A percentile compares a stretch with the other conserved stretches of the same genome.
These are phyloP conservation scores for Parazoanthus darwini DNA, from an alignment of 92 coral and sea anemone species.

Conservation along the genomic window DNA sequence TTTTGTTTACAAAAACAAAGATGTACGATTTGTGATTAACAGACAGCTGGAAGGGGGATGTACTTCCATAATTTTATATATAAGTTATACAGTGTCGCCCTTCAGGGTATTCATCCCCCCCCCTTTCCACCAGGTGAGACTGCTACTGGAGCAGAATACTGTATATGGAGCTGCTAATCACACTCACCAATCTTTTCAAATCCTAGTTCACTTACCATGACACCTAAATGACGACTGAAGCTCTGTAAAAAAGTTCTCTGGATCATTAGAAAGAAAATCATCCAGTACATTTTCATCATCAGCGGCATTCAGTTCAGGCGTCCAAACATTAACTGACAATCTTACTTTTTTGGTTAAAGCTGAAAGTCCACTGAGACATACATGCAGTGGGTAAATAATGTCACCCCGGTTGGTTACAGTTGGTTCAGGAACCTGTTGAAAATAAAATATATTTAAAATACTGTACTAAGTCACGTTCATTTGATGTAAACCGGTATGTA, in stretches of 20 bases:
- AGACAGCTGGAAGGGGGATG: too few relatives aligned
- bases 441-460: not conserved
- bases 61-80: too few relatives aligned
- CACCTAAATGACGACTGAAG: constrained; percentile 73
- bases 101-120: too few relatives aligned
- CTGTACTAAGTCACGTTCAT: not conserved
- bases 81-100: too few relatives aligned
- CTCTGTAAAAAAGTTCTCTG: constrained; percentile 67
- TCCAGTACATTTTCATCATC: constrained; percentile 42
- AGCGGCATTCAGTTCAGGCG: constrained; percentile 75
- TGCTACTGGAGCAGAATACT: too few relatives aligned
- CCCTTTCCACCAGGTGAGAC: too few relatives aligned
- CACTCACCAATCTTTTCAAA: not conserved
- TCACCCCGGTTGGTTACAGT: constrained; percentile 75
- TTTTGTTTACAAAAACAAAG: too few relatives aligned
- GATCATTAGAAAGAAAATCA: constrained; percentile 63
- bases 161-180: not conserved
- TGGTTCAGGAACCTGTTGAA: constrained; percentile 49
- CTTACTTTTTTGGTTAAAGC: constrained; percentile 76
- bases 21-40: too few relatives aligned
- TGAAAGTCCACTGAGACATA: constrained; percentile 71
- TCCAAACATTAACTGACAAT: constrained; percentile 88
- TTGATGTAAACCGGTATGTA: not conserved
- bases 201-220: constrained; percentile 60
- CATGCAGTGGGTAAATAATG: constrained; percentile 79